Conservation (phyloP, 2,888 invertebrate species). For the Abrostola triplasia region DNA sequence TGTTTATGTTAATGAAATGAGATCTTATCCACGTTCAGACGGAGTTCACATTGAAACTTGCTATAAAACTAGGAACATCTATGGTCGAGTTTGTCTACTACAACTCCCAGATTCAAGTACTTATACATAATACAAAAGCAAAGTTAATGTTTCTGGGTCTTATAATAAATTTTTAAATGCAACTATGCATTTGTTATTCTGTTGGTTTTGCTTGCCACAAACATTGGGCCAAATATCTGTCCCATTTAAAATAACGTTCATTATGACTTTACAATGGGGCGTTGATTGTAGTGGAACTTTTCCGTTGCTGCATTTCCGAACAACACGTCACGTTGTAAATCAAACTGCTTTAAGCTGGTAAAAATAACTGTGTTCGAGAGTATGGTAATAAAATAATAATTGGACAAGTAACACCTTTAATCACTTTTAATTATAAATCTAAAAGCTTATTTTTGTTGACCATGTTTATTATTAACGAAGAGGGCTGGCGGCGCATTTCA, state of each 20-base stretch:
- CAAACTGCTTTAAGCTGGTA: conserved; percentile 15
- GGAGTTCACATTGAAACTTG: conserved; percentile 37
- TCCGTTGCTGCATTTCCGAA: not conserved
- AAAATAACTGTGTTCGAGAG: conserved; percentile 8
- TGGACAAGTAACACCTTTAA: conserved; percentile 45
- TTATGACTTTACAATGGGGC: no score
- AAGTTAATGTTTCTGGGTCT: no score
- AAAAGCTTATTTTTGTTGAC: conserved; percentile 49
- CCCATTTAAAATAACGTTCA: no score
- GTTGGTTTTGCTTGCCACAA: no score
- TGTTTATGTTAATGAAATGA: conserved; percentile 72
- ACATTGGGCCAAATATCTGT: no score
- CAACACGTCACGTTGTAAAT: conserved; percentile 17
- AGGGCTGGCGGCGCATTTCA: conserved; percentile 65
- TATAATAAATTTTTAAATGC: no score
- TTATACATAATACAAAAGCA: no score
- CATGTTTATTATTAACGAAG: conserved; percentile 60
- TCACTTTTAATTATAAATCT: conserved; percentile 46
- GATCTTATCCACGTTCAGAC: conserved; percentile 61
- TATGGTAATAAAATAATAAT: conserved; percentile 29
- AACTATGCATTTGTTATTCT: no score
- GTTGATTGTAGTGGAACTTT: not conserved
- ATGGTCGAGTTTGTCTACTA: not conserved
- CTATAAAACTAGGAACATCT: conserved; percentile 15
- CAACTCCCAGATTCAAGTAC: no score